Evolutionary conservation across 1,140 invertebrate species (phyloP).

Genomic region (Asbolus verrucosus): DNA sequence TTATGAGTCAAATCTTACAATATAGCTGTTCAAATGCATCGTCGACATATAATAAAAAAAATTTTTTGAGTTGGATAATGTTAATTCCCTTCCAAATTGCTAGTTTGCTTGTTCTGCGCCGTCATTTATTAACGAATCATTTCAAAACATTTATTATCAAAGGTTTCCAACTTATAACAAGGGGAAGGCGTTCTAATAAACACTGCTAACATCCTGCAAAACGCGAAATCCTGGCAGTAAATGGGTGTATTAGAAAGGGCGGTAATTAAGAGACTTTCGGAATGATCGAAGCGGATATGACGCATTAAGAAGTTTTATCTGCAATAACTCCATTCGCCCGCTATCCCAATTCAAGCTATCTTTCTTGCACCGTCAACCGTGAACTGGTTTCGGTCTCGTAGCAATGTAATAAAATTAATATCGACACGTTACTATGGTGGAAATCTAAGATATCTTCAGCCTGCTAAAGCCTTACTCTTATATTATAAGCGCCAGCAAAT

Average conservation of each 20-base stretch:
- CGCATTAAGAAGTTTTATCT: slow-evolving; percentile 39
- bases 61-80: slow-evolving; percentile 32
- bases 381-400: background rate
- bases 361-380: slow-evolving; percentile 1
- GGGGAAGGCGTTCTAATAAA: slow-evolving; percentile 32
- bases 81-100: slow-evolving; percentile 16
- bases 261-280: slow-evolving; percentile 37
- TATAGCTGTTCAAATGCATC: slow-evolving; percentile 3
- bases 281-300: slow-evolving; percentile 37
- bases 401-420: slow-evolving; percentile 34
- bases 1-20: slow-evolving; percentile 3
- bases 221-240: slow-evolving; percentile 32
- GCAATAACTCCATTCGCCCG: slow-evolving; percentile 31
- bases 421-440: slow-evolving; percentile 23
- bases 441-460: slow-evolving; percentile 23
- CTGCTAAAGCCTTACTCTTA: slow-evolving; percentile 12
- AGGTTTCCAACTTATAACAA: slow-evolving; percentile 32
- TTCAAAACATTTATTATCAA: slow-evolving; percentile 37
- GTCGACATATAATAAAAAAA: slow-evolving; percentile 18
- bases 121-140: slow-evolving; percentile 26
- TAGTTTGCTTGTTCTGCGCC: slow-evolving; percentile 16
- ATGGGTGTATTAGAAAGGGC: slow-evolving; percentile 33
- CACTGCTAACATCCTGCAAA: slow-evolving; percentile 30
- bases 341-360: slow-evolving; percentile 10
- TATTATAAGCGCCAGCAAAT: slow-evolving; percentile 29